phyloP scores from a whole-genome alignment of 2,797 vertebrate species.

The Melanogrammus aeglefinus region DNA sequence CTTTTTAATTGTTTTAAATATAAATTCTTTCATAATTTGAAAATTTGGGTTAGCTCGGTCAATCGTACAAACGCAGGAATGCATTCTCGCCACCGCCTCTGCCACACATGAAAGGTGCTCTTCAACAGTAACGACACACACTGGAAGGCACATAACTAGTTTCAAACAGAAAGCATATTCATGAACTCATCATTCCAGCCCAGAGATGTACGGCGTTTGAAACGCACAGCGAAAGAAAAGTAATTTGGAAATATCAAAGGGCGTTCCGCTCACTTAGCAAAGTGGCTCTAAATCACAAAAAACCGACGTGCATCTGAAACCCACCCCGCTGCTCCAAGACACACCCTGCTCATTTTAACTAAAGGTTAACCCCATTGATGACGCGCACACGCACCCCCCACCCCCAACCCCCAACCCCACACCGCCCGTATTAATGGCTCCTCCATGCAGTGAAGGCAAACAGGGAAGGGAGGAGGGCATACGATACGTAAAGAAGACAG shows the following conservation, averaged over 20 bases:
- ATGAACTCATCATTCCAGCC: not conserved
- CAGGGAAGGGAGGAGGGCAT: slow-evolving; percentile 23
- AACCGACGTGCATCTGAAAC: slow-evolving; percentile 33
- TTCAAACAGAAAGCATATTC: not conserved
- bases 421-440: slow-evolving; percentile 45
- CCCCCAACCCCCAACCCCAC: slow-evolving; percentile 26
- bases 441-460: slow-evolving; percentile 28
- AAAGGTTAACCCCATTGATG: slow-evolving; percentile 70
- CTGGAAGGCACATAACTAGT: no score
- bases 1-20: no score
- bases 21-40: no score
- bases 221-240: slow-evolving; percentile 18
- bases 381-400: slow-evolving; percentile 42
- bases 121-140: no score
- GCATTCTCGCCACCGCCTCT: no score
- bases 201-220: not conserved
- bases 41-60: no score
- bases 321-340: slow-evolving; percentile 53
- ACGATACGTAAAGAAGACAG: slow-evolving; percentile 13
- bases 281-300: slow-evolving; percentile 52
- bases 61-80: no score
- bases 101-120: no score
- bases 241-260: slow-evolving; percentile 52
- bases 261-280: slow-evolving; percentile 38
- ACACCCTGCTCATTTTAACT: slow-evolving; percentile 70